Evolutionary conservation across 1,140 invertebrate species (phyloP), one percentile per base, ranked within the genome.

Genomic region (Lepidurus arcticus): DNA sequence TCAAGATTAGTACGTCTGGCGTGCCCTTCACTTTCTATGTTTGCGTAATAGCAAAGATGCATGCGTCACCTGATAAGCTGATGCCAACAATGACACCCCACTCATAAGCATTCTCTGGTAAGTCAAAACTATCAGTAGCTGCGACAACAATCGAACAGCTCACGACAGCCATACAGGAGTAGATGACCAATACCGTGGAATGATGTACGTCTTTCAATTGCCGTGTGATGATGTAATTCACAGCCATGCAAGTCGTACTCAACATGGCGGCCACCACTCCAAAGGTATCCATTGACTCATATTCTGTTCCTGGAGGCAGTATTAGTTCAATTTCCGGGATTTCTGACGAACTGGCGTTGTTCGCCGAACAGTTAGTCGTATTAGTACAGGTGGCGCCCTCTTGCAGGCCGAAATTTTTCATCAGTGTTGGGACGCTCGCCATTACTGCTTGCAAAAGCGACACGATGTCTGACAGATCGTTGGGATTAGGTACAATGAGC

Each of bases 151-250:
- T 26, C 2, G 75, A 44, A 13, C 43, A 24, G 13, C 42, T 47
- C 2, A 76, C 24, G n/a, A 43, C 47, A 44, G 75, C 26, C 34
- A 76, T 45, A 5, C 75, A 76, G 42, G 75, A 76, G n/a, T 76
- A 76, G 4, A 47, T 13, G 13, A 76, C 10, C 10, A 76, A 43
- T 10, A 76, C 43, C 43, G 43, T 45, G 10, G 75, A 44, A 45
- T 45, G 47, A 24, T 76, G 75, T 8, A 76, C 75, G 24, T 76
- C 43, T 26, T 47, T 44, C 43, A 76, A 13, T 16, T 76, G 75
- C 34, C 75, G 75, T 21, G 75, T 76, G 21, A 76, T 47, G 24
- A 76, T 45, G 43, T 76, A 76, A 76, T 76, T 76, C 24, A 76
- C 24, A 47, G 75, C 75, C 75, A 76, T 76, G 44, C 43, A 76